Evolutionary conservation across 2,888 invertebrate species (phyloP), one percentile per base, ranked within the genome.

Genomic region (Euproctis similis): DNA sequence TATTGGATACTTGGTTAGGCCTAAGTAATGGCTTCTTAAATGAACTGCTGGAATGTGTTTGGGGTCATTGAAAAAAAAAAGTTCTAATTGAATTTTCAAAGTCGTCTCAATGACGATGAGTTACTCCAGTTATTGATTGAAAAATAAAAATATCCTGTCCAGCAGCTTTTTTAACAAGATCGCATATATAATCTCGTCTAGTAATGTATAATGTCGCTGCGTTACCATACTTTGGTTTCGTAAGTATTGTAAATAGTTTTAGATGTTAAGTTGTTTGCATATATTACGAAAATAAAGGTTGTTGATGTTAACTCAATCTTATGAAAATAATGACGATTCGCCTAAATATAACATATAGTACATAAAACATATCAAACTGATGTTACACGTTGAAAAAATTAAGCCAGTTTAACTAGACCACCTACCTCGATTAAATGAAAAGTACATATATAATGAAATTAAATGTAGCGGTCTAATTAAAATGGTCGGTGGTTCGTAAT

Each of bases 331-430:
- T 48, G 51, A 59, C 58, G 53, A 55, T 56, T 59, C 66, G 65
- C 67, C 65, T 67, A 72, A 68, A 14, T 65, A 54, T 65, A 67
- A 72, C 69, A 53, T 70, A 74, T 78, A 80, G 75, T 78, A 81
- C 76, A 81, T 74, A 59, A 75, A 73, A 82, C 82, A 82, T 82
- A 82, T 81, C 82, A 82, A 66, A 67, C 54, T 46, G 54, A 68
- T 59, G 56, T 67, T 68, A 59, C 48, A 59, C 57, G 54, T 59
- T 63, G 58, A 50, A 40, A 48, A 45, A 47, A 46, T n/a, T n/a
- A n/a, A n/a, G n/a, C 57, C 46, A 53, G 42, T 39, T 52, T 59
- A 50, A 50, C 33, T 37, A 46, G 45, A 46, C 32, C 36, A n/a
- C 30, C 35, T 36, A 36, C 39, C 26, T 40, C 40, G 44, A 32